A percentile compares a stretch with the other conserved stretches of the same genome.
phyloP scores from a whole-genome alignment of 2,797 vertebrate genomes.

The Toxotes lorentzi region DNA sequence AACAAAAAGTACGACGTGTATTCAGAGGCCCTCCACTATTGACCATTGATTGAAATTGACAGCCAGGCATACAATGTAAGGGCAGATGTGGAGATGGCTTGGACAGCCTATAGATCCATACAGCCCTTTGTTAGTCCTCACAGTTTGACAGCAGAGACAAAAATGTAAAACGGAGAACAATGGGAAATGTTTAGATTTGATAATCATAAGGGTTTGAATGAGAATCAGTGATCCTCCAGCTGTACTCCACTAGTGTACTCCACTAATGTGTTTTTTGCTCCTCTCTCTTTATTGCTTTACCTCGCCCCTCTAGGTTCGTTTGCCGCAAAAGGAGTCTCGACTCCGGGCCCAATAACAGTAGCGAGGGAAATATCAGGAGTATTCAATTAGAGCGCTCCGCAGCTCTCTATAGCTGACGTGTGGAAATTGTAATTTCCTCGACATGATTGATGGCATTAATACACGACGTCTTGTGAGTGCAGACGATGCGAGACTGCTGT shows the following conservation, averaged over 20 bases:
- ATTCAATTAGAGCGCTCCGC: slow-evolving; percentile 82
- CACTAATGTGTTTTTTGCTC: slow-evolving; percentile 24
- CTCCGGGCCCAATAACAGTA: slow-evolving; percentile 67
- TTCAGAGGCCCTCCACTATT: slow-evolving; percentile 47
- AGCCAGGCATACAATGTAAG: slow-evolving; percentile 40
- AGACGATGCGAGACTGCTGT: slow-evolving; percentile 70
- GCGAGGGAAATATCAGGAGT: slow-evolving; percentile 77
- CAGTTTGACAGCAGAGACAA: slow-evolving; percentile 39
- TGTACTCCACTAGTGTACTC: slow-evolving; percentile 10
- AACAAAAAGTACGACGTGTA: slow-evolving; percentile 55
- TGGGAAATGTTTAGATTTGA: slow-evolving; percentile 39
- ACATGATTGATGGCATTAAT: slow-evolving; percentile 89
- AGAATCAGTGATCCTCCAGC: slow-evolving; percentile 27
- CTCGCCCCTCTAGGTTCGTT: slow-evolving; percentile 65
- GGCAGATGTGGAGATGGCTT: slow-evolving; percentile 17
- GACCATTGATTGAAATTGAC: slow-evolving; percentile 71
- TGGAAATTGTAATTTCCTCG: slow-evolving; percentile 87
- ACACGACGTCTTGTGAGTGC: slow-evolving; percentile 78
- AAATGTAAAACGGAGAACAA: slow-evolving; percentile 39
- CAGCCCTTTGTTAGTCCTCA: slow-evolving; percentile 55
- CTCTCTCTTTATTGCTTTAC: slow-evolving; percentile 66
- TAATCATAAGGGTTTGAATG: slow-evolving; percentile 44
- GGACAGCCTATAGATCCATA: slow-evolving; percentile 46
- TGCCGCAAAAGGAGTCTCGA: slow-evolving; percentile 62
- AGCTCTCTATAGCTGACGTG: slow-evolving; percentile 83